A percentile compares a stretch with the other conserved stretches of the same genome.
Evolutionary conservation across 1,140 invertebrate genomes (phyloP).

Genomic region (Euura lappo): DNA sequence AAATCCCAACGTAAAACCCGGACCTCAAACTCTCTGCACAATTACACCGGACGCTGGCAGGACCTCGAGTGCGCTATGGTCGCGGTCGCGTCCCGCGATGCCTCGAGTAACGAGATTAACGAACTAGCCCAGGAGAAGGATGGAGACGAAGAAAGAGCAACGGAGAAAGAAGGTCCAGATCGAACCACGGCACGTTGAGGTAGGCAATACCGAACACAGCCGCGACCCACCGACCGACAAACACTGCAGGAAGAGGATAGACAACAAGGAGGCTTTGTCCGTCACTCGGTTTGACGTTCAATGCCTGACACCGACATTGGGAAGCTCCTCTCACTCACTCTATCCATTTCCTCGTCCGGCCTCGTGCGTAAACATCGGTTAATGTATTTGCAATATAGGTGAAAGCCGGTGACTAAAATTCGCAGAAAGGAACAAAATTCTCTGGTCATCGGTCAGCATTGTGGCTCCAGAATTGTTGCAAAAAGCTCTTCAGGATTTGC

Average conservation of each 20-base stretch:
- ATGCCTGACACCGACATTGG: not conserved
- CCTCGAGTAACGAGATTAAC: not conserved
- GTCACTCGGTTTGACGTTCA: conserved; percentile 2
- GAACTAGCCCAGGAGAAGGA: not conserved
- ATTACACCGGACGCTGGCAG: not conserved
- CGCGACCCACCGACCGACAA: not conserved
- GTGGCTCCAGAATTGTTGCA: too few relatives aligned
- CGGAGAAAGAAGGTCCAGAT: not conserved
- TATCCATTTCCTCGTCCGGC: not conserved
- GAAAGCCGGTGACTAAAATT: too few relatives aligned
- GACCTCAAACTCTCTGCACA: not conserved
- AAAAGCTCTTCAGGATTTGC: too few relatives aligned
- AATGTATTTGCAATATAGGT: too few relatives aligned
- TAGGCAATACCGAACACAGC: not conserved
- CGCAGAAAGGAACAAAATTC: too few relatives aligned
- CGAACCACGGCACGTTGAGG: not conserved
- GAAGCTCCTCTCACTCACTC: not conserved
- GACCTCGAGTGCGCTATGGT: not conserved
- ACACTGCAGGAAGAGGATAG: conserved; percentile 1
- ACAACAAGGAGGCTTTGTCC: not conserved
- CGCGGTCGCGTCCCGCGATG: not conserved
- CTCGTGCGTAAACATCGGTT: too few relatives aligned
- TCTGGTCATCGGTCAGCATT: too few relatives aligned
- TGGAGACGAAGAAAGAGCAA: not conserved
- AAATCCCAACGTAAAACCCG: not conserved